A percentile compares a stretch with the other conserved stretches of the same genome.
phyloP scores from a whole-genome alignment of 1,140 invertebrate species.

The Drosophila nigrodunni region DNA sequence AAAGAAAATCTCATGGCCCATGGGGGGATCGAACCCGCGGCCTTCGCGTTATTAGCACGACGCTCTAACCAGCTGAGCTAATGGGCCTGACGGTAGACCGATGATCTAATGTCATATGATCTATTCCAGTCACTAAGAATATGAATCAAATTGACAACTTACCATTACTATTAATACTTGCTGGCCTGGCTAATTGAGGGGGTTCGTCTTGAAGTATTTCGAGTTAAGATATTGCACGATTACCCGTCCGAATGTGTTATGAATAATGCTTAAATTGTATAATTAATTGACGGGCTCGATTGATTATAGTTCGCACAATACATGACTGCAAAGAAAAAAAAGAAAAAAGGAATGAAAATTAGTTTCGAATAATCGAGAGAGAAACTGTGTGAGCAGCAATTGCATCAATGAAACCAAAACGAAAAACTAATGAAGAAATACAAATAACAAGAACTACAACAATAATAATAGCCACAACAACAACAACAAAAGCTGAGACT shows the following conservation, averaged over 20 bases:
- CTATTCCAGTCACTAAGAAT: neutral
- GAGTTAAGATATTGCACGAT: conserved; percentile 30
- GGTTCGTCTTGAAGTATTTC: neutral
- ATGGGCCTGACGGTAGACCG: conserved; percentile 70
- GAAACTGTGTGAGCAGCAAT: conserved; percentile 16
- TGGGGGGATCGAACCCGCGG: conserved; percentile 87
- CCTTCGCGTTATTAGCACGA: conserved; percentile 87
- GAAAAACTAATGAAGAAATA: conserved; percentile 51
- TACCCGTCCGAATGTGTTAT: conserved; percentile 15
- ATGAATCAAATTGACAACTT: conserved; percentile 17
- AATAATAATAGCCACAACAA: conserved; percentile 2
- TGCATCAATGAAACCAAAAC: conserved; percentile 62
- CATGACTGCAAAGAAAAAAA: conserved; percentile 31
- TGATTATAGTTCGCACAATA: conserved; percentile 24
- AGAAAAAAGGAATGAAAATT: conserved; percentile 15
- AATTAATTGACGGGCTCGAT: conserved; percentile 39
- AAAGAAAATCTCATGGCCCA: conserved; percentile 51
- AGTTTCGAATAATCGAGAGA: conserved; percentile 1
- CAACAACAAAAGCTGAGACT: conserved; percentile 18
- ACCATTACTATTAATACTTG: conserved; percentile 12
- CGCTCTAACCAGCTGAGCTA: conserved; percentile 86
- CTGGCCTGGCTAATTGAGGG: neutral
- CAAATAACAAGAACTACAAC: conserved; percentile 36
- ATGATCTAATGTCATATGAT: neutral
- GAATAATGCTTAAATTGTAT: conserved; percentile 31